Evolutionary conservation across 2,888 invertebrate species (phyloP), one percentile per base, ranked within the genome.

Genomic region (Stictocephala bisonia): DNA sequence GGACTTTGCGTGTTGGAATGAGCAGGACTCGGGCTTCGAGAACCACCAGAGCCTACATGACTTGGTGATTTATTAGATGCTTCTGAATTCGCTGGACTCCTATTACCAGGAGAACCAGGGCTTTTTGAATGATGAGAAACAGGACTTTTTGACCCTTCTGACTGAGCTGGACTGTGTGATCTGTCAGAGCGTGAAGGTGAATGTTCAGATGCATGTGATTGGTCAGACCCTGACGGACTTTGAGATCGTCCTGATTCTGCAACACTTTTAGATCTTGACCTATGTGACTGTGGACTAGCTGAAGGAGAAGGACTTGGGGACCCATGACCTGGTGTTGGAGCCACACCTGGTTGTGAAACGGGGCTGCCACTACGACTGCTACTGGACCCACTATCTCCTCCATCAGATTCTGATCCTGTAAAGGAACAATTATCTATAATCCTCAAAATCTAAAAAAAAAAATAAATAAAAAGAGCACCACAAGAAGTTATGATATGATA

Each of bases 371-470:
- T 86, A 9, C 84, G 82, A 78, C 86, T 86, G 3, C 81, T 84
- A 40, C 58, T 72, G 66, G 64, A 66, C 1, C 86, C 85, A n/a
- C 84, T 85, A 78, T 84, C 84, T 11, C 74, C 75, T 18, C 73
- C 73, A 35, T 86, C 87, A 0, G 87, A 87, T 11, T 85, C 86
- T 3, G 86, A 86, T 69, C 84, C 85, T 15, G 72, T 73, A 70
- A 74, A n/a, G n/a, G n/a, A n/a, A n/a, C n/a, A n/a, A n/a, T n/a
- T n/a, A n/a, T n/a, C n/a, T n/a, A n/a, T n/a, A n/a, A n/a, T n/a
- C n/a, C n/a, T n/a, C n/a, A n/a, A n/a, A n/a, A n/a, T n/a, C n/a
- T n/a, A n/a, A n/a, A n/a, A n/a, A n/a, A n/a, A n/a, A n/a, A n/a
- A n/a, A n/a, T n/a, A n/a, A n/a, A n/a, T n/a, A n/a, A n/a, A n/a